Base-by-base conservation (phyloP, 2,888 invertebrate species). In the Chrysolina oricalcia region DNA sequence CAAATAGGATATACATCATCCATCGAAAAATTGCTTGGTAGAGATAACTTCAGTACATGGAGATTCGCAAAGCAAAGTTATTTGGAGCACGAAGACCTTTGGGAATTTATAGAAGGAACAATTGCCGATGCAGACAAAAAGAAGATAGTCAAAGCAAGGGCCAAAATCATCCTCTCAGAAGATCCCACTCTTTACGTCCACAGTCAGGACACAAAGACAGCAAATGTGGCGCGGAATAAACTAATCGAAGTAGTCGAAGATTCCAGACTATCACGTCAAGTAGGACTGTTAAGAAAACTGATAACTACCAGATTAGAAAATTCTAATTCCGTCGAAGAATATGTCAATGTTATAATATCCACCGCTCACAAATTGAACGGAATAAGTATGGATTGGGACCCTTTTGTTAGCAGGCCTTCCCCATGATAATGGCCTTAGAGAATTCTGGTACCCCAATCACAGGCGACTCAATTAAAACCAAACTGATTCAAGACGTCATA, bases 291-390 rank as follows among this genome's bases (percentile, higher is more conserved):
- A 17, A 15, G 50, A 8, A 19, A 9, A n/a, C 50, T 89, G 97
- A 97, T 90, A 95, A 94, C 89, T 98, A 98, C 88, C 98, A 97
- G 93, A 98, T 97, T 82, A 83, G 86, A 82, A 73, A 50, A 68
- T 69, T 71, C 48, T 46, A 67, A 67, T 59, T 71, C 50, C n/a
- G 8, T 19, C 17, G 50, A 50, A n/a, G n/a, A n/a, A n/a, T n/a
- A n/a, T n/a, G n/a, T n/a, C n/a, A n/a, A n/a, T n/a, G n/a, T n/a
- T n/a, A 50, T 6, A 17, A 17, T 50, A 50, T 50, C 17, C 50
- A 15, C 15, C 15, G 43, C 11, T 50, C 8, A 17, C 50, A 17
- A 50, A 50, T 50, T n/a, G 17, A 19, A 50, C 9, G 50, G n/a
- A n/a, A 50, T 50, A 50, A 5, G 50, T 50, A 19, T 19, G n/a